Conservation (phyloP, 1,140 invertebrate species). For the Colletes latitarsis region DNA sequence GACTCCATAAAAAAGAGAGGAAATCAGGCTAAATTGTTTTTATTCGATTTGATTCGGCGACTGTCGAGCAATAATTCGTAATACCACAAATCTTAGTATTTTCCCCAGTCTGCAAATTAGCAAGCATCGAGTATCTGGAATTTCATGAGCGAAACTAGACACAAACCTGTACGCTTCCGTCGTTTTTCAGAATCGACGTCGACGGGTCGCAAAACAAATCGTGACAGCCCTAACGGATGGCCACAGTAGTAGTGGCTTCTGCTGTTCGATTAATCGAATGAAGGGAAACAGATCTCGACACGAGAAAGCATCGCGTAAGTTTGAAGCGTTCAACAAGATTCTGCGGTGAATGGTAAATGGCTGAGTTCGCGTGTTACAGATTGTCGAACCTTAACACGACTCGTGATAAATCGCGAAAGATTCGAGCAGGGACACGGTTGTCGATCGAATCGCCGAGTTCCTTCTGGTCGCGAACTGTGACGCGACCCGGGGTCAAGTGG, state of each 20-base stretch:
- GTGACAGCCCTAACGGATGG: slow-evolving; percentile 29
- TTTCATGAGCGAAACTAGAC: no score
- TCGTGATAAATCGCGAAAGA: slow-evolving; percentile 46
- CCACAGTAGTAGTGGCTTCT: slow-evolving; percentile 28
- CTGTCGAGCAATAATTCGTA: no score
- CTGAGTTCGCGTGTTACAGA: slow-evolving; percentile 47
- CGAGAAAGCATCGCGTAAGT: slow-evolving; percentile 51
- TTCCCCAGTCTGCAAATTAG: no score
- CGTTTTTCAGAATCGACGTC: background rate
- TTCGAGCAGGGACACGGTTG: slow-evolving; percentile 25
- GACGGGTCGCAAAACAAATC: slow-evolving; percentile 29
- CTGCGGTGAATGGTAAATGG: slow-evolving; percentile 50
- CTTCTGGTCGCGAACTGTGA: slow-evolving; percentile 8
- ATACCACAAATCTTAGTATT: no score
- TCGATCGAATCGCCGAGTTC: slow-evolving; percentile 6
- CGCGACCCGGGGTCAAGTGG: background rate
- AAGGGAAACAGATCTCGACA: slow-evolving; percentile 23
- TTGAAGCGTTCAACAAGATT: slow-evolving; percentile 61
- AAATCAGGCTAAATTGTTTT: no score
- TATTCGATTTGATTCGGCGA: no score
- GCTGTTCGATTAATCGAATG: slow-evolving; percentile 53
- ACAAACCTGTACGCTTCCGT: no score
- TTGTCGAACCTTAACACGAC: slow-evolving; percentile 40
- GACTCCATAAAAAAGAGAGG: no score
- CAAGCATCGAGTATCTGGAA: no score